These are phyloP conservation scores for Lasioglossum vierecki DNA, from an alignment of 2,888 invertebrate species.

Conservation along the genomic window DNA sequence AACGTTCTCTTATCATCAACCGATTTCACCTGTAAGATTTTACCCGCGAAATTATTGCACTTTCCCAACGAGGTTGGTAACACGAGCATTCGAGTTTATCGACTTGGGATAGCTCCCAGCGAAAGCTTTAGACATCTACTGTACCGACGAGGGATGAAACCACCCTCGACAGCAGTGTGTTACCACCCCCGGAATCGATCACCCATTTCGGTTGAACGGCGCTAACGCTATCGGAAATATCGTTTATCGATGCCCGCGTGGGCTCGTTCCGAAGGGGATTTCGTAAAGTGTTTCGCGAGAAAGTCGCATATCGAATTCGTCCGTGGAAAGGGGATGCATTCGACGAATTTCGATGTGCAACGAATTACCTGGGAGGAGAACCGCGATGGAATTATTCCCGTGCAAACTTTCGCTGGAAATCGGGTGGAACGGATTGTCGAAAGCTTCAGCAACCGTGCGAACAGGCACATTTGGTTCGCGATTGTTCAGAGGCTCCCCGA, in stretches of 20 bases:
- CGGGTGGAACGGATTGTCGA: neutral
- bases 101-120: conserved; percentile 56
- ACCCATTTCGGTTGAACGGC: neutral
- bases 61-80: conserved; percentile 34
- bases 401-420: neutral
- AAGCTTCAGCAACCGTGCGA: neutral
- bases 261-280: neutral
- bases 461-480: neutral
- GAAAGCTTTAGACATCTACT: conserved; percentile 45
- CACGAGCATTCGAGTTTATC: conserved; percentile 53
- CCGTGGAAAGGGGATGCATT: too few species aligned
- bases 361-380: neutral
- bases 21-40: neutral
- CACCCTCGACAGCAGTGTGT: conserved; percentile 10
- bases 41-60: neutral
- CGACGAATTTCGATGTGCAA: neutral
- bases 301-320: neutral
- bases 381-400: neutral
- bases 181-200: conserved; percentile 30
- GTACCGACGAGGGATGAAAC: conserved; percentile 69
- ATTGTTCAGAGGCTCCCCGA: neutral
- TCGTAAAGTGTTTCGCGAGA: neutral
- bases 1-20: neutral
- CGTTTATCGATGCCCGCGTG: neutral
- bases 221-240: conserved; percentile 3